Evolutionary conservation across 2,888 invertebrate genomes (phyloP), one percentile per base, ranked within the genome.

Genomic region (Agrotis clavis): DNA sequence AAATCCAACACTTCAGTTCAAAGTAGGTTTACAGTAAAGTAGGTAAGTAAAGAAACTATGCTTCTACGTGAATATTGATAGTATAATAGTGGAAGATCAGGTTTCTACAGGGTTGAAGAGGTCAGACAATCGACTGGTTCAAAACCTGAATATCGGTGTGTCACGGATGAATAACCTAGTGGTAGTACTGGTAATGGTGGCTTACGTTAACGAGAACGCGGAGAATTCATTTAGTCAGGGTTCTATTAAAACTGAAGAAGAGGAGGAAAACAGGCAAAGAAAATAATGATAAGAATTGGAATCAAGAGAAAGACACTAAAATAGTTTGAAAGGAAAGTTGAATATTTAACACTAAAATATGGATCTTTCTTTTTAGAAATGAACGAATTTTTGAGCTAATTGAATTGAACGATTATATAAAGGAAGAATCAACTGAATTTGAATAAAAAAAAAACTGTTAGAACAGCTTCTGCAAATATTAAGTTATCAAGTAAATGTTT

Each of bases 61-160:
- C 56, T 16, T 77, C 48, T 65, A 67, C 50, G 64, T 61, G 67
- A 63, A 59, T 47, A 67, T 35, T 64, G 45, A 78, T 82, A 69
- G 53, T 59, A 68, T 50, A 71, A 61, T 77, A 72, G 57, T 65
- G 14, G 56, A 70, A 64, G 53, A 67, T 82, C 80, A 57, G 69
- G 80, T 82, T 80, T 70, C 68, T 63, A 45, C 5, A 69, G 74
- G 74, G 83, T 80, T 79, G 69, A 67, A 54, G 79, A 79, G 80
- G 74, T 82, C 80, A 82, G 80, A 64, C 48, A 83, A 54, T 56
- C 47, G 57, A 56, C 64, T 74, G 63, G 59, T 74, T 70, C 45
- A 13, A 81, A 81, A 83, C 74, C 59, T 69, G 70, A 83, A 74
- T 74, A 62, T 51, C 47, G 62, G 47, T 51, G 48, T 65, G 64